phyloP scores from a whole-genome alignment of 2,797 vertebrate species.

The Etheostoma perlongum region DNA sequence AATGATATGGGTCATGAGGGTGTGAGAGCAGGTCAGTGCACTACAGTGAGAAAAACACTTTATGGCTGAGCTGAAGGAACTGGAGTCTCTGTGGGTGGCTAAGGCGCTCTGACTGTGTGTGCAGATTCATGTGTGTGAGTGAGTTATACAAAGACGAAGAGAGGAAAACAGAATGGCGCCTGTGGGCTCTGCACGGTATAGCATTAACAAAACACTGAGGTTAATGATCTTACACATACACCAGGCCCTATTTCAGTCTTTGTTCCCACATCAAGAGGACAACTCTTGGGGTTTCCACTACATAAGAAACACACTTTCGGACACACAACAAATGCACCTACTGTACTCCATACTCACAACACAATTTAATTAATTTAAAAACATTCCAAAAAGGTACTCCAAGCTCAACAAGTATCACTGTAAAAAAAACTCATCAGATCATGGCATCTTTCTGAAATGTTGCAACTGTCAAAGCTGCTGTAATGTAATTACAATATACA shows the following conservation, averaged over 20 bases:
- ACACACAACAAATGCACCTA: not conserved
- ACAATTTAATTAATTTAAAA: conserved; percentile 6
- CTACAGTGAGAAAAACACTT: conserved; percentile 52
- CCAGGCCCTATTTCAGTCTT: conserved; percentile 41
- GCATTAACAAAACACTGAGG: conserved; percentile 63
- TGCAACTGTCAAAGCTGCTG: not conserved
- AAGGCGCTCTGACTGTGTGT: conserved; percentile 9
- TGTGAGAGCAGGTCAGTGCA: conserved; percentile 60
- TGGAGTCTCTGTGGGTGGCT: conserved; percentile 42
- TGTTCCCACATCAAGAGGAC: conserved; percentile 48
- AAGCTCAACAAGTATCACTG: conserved; percentile 6
- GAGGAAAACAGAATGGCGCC: conserved; percentile 55
- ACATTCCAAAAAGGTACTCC: conserved; percentile 14
- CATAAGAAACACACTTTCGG: conserved; percentile 12
- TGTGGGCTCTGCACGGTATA: conserved; percentile 52
- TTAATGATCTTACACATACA: conserved; percentile 49
- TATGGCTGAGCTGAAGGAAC: conserved; percentile 25
- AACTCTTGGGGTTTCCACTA: conserved; percentile 31
- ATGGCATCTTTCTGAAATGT: not conserved
- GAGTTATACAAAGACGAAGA: conserved; percentile 30
- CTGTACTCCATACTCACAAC: not conserved
- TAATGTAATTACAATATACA: not conserved
- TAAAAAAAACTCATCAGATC: conserved; percentile 21
- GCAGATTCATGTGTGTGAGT: conserved; percentile 29
- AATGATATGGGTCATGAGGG: conserved; percentile 54